Conservation (phyloP, 1,140 invertebrate genomes). For the Procambarus clarkii region DNA sequence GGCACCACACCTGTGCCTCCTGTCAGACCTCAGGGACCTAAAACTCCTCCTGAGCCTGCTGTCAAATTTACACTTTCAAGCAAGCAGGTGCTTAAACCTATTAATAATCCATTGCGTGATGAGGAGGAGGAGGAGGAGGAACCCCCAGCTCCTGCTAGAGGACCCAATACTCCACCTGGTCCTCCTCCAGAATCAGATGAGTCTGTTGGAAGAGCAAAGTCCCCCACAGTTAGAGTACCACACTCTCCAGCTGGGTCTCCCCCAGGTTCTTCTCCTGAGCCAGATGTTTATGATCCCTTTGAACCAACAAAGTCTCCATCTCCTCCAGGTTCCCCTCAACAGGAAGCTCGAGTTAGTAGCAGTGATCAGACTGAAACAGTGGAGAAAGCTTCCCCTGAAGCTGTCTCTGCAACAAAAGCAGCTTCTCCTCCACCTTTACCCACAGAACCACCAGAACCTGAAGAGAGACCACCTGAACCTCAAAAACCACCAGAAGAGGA, state of each 20-base stretch:
- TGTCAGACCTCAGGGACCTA: slow-evolving; percentile 78
- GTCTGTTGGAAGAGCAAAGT: slow-evolving; percentile 64
- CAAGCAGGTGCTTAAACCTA: slow-evolving; percentile 79
- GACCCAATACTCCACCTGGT: slow-evolving; percentile 71
- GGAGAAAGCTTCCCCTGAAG: slow-evolving; percentile 67
- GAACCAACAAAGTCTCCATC: slow-evolving; percentile 90
- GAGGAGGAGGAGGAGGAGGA: slow-evolving; percentile 74
- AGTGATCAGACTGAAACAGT: slow-evolving; percentile 73
- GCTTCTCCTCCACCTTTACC: slow-evolving; percentile 57
- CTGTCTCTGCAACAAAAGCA: slow-evolving; percentile 50
- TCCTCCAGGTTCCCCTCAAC: slow-evolving; percentile 76
- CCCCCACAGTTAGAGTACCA: slow-evolving; percentile 64
- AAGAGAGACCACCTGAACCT: slow-evolving; percentile 68
- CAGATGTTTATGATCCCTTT: slow-evolving; percentile 89
- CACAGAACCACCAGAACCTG: slow-evolving; percentile 54
- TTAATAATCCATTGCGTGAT: slow-evolving; percentile 82
- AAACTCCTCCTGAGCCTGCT: slow-evolving; percentile 84
- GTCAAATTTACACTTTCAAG: slow-evolving; percentile 82
- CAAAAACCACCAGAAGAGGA: slow-evolving; percentile 67
- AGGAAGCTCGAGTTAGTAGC: slow-evolving; percentile 68
- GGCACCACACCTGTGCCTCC: slow-evolving; percentile 70
- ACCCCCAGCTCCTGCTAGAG: slow-evolving; percentile 63
- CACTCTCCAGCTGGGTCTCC: slow-evolving; percentile 70
- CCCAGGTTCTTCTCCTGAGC: slow-evolving; percentile 66
- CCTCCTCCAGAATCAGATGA: slow-evolving; percentile 65